These are phyloP conservation scores for Leucozona laternaria DNA, from an alignment of 2,888 invertebrate genomes.

Conservation along the genomic window DNA sequence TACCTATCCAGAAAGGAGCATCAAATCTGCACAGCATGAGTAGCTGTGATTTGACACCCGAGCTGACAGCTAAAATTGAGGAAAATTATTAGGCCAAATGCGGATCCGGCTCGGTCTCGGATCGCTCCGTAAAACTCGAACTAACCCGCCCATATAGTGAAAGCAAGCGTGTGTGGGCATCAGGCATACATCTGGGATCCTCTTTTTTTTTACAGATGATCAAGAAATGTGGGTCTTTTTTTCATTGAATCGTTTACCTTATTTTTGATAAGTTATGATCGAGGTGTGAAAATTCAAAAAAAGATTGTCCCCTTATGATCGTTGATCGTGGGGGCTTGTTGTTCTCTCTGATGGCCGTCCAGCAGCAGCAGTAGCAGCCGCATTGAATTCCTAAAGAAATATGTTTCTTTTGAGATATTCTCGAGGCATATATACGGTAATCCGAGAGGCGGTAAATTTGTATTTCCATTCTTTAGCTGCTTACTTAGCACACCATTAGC, in stretches of 20 bases:
- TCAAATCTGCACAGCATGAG: conserved; percentile 82
- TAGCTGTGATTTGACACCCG: conserved; percentile 84
- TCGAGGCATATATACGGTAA: conserved; percentile 62
- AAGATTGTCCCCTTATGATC: conserved; percentile 59
- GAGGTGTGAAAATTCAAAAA: conserved; percentile 64
- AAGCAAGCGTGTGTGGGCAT: conserved; percentile 58
- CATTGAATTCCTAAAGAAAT: conserved; percentile 27
- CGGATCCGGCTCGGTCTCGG: conserved; percentile 76
- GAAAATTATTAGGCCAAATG: conserved; percentile 82
- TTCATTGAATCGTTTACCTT: conserved; percentile 56
- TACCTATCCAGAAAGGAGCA: conserved; percentile 23
- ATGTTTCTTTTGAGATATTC: conserved; percentile 53
- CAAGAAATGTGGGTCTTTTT: conserved; percentile 41
- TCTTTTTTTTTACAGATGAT: too few relatives aligned
- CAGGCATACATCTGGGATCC: conserved; percentile 34
- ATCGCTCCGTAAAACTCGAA: conserved; percentile 37
- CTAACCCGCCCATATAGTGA: conserved; percentile 25
- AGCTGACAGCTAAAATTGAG: conserved; percentile 83
- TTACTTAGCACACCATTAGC: conserved; percentile 76
- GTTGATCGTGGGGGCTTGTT: conserved; percentile 39
- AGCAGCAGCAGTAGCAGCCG: neutral
- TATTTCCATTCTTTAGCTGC: conserved; percentile 76
- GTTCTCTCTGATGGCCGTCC: conserved; percentile 41
- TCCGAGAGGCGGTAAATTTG: conserved; percentile 76
- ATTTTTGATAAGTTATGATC: conserved; percentile 75